Evolutionary conservation across 2,888 invertebrate genomes (phyloP).

Genomic region (Nymphalis urticae): DNA sequence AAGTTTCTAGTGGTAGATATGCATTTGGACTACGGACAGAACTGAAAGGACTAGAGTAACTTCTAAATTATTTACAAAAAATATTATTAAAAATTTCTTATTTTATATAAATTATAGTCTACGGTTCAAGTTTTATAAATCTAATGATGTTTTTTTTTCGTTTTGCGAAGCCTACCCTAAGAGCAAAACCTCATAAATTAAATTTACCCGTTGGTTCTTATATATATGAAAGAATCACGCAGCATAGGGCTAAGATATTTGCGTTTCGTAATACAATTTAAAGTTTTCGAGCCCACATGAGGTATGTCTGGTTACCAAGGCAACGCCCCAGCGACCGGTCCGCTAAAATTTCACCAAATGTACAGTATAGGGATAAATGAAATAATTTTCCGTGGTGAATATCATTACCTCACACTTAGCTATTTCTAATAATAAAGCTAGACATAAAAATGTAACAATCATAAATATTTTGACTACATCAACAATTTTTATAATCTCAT

Average conservation of each 20-base stretch:
- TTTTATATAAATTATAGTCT: too few species aligned
- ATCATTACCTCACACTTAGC: constrained; percentile 64
- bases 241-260: constrained; percentile 60
- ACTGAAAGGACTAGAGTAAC: too few species aligned
- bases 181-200: constrained; percentile 24
- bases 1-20: too few species aligned
- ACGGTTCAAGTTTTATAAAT: too few species aligned
- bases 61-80: too few species aligned
- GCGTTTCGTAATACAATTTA: constrained; percentile 77
- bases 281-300: constrained; percentile 78
- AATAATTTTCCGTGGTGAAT: constrained; percentile 79
- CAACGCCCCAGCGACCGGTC: constrained; percentile 68
- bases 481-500: too few species aligned
- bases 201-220: constrained; percentile 29
- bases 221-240: constrained; percentile 54
- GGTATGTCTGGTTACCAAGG: constrained; percentile 73
- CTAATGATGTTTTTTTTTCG: neutral
- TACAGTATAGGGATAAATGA: constrained; percentile 69
- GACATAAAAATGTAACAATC: neutral
- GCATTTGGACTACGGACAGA: too few species aligned
- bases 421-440: constrained; percentile 18
- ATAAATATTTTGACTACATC: neutral
- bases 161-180: neutral
- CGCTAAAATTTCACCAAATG: constrained; percentile 71
- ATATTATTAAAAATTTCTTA: too few species aligned